Evolutionary conservation across 2,113 vertebrate genomes (phyloP), one percentile per base, ranked within the genome.

Genomic region (Ceyx margarethae): DNA sequence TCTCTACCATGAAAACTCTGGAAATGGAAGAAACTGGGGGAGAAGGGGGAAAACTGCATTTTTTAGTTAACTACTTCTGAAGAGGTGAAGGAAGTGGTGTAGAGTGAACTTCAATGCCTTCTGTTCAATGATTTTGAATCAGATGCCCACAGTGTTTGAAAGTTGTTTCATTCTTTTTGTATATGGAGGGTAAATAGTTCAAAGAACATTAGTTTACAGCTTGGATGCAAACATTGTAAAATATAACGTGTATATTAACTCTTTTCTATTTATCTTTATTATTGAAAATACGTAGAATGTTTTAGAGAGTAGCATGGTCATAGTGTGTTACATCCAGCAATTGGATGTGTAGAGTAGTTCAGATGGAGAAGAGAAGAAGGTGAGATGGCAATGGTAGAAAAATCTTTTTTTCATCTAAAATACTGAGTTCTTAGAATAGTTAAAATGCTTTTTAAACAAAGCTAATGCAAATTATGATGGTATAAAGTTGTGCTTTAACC

Each of bases 221-320:
- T 97, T 97, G 96, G 91, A 97, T 97, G 97, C 96, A 97, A 96
- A 95, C 93, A 33, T 96, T 98, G 97, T 98, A 98, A 97, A 97
- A 97, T 98, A 98, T 78, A 96, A 97, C 76, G 4, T 98, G 97
- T 98, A 98, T 96, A 97, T 97, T 97, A 96, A 97, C 96, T 96
- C 91, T 98, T 97, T 98, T 97, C 97, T 98, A 98, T 98, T 98
- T 98, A 98, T 97, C 97, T 98, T 98, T 97, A 95, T 96, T 97
- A 97, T 93, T 95, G 96, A 96, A 96, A 97, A 90, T 89, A 89
- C 6, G 42, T 97, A 96, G 96, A 94, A 79, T 81, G 90, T 91
- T 94, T 11, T 94, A 93, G 95, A 96, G 51, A 93, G 64, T 96
- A 97, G 97, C 93, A 81, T 96, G 95, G 91, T 97, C 89, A 67